Base-by-base conservation (phyloP, 2,888 invertebrate species). In the Drosophila falleni region DNA sequence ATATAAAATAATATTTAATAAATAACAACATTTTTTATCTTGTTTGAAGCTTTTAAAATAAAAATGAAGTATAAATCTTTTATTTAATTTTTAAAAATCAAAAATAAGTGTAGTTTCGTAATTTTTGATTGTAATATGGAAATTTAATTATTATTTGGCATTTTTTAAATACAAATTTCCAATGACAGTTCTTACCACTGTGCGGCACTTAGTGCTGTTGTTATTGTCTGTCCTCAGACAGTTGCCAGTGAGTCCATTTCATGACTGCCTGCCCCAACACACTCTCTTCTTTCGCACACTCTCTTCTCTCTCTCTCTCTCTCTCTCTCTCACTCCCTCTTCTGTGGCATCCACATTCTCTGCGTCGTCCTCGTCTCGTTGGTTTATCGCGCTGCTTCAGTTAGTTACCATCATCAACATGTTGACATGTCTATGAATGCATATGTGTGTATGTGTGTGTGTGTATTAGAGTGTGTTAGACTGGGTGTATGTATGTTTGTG, bases 361-460 rank as follows among this genome's bases (percentile, higher is more conserved):
- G 39, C 39, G 31, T 62, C 56, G 47, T 51, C 42, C 66, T 64
- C 42, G 55, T 59, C 58, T 63, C 69, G 59, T 60, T 70, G 68
- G 53, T 80, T 81, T 79, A 76, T 80, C 78, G 86, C 88, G 87
- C 76, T 83, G 88, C 82, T 87, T 79, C 72, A 83, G 89, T 86
- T 86, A 86, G 86, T 88, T 86, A 76, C 87, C 86, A 89, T 86
- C 89, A 89, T 87, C 89, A 87, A 89, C 86, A 89, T 87, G 86
- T 87, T 87, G 86, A 87, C 86, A 87, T 87, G 86, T 87, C 86
- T 89, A 87, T 89, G 89, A 87, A 84, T 88, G 80, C 75, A 71
- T 74, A 67, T 67, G 58, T 63, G 19, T 37, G 41, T 56, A 13
- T 23, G 61, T 67, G 58, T 63, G 19, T 37, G 41, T 56, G 19